These are phyloP conservation scores for Phrynocephalus guinanensis DNA, from an alignment of 2,797 vertebrate genomes.

Conservation along the genomic window DNA sequence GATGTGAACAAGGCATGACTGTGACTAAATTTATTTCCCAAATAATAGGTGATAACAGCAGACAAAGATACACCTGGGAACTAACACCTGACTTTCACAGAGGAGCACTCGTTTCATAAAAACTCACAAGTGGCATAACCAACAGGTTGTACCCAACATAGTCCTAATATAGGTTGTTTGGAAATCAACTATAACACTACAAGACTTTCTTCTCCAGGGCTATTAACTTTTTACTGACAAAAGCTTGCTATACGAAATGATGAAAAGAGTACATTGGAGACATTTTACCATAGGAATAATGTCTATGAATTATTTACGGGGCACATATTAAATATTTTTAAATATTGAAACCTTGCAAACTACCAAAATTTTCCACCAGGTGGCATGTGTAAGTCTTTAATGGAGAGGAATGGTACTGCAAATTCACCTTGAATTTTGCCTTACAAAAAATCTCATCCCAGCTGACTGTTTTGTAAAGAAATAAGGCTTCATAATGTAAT, in stretches of 20 bases:
- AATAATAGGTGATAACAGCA: no score
- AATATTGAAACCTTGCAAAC: background rate
- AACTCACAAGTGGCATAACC: no score
- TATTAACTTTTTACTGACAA: slow-evolving; percentile 2
- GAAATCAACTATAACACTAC: no score
- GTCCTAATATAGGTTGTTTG: no score
- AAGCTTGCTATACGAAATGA: background rate
- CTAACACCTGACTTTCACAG: no score
- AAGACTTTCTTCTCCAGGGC: background rate
- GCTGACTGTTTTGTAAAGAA: background rate
- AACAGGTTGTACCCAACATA: no score
- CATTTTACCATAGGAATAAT: slow-evolving; percentile 5
- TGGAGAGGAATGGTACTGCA: background rate
- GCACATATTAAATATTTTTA: background rate
- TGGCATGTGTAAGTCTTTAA: slow-evolving; percentile 39
- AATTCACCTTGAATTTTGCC: background rate
- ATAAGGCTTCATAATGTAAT: slow-evolving; percentile 16
- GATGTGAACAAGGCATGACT: no score
- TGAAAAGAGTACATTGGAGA: background rate
- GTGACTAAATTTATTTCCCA: no score
- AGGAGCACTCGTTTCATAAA: no score
- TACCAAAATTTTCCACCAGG: slow-evolving; percentile 33
- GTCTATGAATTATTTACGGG: slow-evolving; percentile 25
- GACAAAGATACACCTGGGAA: no score
- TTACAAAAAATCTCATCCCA: background rate